Percentiles rank a stretch among this genome's conserved stretches.
These are phyloP conservation scores for Caenorhabditis sp. DNA, from an alignment of 2,888 invertebrate genomes.

Conservation along the genomic window DNA sequence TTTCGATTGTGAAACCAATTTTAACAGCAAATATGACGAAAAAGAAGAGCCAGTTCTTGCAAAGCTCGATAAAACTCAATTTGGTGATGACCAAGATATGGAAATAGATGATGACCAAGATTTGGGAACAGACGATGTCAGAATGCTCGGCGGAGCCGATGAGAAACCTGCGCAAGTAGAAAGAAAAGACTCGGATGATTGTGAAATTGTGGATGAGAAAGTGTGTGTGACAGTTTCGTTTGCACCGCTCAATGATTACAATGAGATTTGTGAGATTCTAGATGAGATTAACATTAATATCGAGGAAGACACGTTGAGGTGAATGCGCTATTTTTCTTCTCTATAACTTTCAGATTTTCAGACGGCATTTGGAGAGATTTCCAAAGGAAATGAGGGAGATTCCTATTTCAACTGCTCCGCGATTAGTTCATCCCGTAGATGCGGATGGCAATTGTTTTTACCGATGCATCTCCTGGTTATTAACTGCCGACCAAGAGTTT, in stretches of 20 bases:
- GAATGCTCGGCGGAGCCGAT: neutral
- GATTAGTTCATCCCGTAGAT: neutral
- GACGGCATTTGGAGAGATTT: conserved; percentile 1
- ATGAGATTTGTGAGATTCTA: neutral
- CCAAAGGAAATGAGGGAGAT: neutral
- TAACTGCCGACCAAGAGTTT: conserved; percentile 6
- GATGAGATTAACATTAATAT: neutral
- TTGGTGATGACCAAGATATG: no score
- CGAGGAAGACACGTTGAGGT: neutral
- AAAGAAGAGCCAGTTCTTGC: no score
- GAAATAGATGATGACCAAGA: no score
- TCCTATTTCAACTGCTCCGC: no score
- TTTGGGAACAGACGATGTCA: neutral
- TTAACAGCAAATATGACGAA: no score
- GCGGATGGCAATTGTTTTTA: conserved; percentile 24
- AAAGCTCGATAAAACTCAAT: no score
- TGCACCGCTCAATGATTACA: neutral
- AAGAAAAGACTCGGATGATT: neutral
- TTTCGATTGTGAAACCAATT: no score
- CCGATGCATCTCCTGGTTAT: conserved; percentile 15
- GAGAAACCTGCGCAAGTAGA: neutral
- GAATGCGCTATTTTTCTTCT: neutral
- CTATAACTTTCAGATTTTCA: neutral
- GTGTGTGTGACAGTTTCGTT: neutral
- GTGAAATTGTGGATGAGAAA: neutral